Conservation (phyloP, 2,888 invertebrate genomes). For the Pharmacophagus antenor region DNA sequence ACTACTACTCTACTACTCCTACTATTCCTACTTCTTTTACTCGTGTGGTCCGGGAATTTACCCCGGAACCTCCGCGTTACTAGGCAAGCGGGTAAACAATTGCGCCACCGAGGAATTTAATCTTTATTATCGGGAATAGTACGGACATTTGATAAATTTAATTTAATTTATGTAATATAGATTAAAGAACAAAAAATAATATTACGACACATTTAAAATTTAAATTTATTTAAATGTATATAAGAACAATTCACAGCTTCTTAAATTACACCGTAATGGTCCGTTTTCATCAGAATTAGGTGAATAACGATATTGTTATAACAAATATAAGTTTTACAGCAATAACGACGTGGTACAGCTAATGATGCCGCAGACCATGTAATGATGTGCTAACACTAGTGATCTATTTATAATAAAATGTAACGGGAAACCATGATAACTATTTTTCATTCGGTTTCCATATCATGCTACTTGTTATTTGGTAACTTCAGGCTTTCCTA, state of each 20-base stretch:
- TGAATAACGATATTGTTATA: slow-evolving; percentile 4
- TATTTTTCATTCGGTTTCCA: neutral
- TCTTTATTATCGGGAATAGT: too few relatives aligned
- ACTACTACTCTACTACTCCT: too few relatives aligned
- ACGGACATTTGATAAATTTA: too few relatives aligned
- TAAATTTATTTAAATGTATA: neutral
- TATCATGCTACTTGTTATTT: neutral
- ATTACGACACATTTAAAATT: neutral
- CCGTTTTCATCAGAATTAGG: neutral
- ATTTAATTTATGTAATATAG: too few relatives aligned
- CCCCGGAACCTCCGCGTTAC: too few relatives aligned
- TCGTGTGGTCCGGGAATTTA: too few relatives aligned
- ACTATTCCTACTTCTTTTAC: too few relatives aligned
- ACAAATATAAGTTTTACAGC: neutral
- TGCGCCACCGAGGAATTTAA: too few relatives aligned
- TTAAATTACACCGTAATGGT: neutral
- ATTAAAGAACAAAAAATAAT: too few relatives aligned
- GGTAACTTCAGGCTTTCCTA: neutral
- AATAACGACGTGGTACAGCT: slow-evolving; percentile 3
- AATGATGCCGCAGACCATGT: neutral
- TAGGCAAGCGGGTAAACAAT: too few relatives aligned
- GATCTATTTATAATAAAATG: neutral
- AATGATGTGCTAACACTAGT: slow-evolving; percentile 2
- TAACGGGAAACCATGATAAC: neutral
- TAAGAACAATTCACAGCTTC: neutral